phyloP scores from a whole-genome alignment of 2,888 invertebrate genomes.

The Agrypnus murinus region DNA sequence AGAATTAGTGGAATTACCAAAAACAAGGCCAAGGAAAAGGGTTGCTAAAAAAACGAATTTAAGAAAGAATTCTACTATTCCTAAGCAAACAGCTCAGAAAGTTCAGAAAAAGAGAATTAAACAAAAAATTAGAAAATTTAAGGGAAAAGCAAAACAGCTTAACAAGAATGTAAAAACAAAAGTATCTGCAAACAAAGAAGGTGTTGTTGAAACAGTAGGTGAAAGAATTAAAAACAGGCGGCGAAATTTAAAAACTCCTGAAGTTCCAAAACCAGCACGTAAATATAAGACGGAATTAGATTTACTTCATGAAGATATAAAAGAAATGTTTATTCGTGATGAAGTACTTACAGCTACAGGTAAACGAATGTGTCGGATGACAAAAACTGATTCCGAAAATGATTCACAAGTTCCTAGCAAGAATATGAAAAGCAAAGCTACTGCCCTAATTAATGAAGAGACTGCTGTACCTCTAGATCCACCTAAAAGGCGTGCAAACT shows the following conservation, averaged over 20 bases:
- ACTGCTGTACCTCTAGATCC: conserved; percentile 21
- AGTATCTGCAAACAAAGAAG: not conserved
- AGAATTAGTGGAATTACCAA: not conserved
- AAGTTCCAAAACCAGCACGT: conserved; percentile 40
- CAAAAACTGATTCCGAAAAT: conserved; percentile 57
- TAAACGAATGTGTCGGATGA: conserved; percentile 75
- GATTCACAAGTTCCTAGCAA: conserved; percentile 32
- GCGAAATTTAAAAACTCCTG: conserved; percentile 37
- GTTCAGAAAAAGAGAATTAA: conserved; percentile 13
- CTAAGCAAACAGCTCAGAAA: conserved; percentile 13
- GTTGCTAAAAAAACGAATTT: not conserved
- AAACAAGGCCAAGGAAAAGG: not conserved
- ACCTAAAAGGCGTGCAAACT: conserved; percentile 56
- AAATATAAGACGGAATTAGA: conserved; percentile 73
- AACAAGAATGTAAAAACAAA: not conserved
- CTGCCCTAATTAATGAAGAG: conserved; percentile 8
- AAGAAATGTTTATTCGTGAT: conserved; percentile 81
- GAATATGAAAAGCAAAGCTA: conserved; percentile 46
- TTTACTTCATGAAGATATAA: conserved; percentile 80
- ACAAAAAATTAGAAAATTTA: not conserved
- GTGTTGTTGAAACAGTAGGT: conserved; percentile 46
- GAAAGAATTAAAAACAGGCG: conserved; percentile 53
- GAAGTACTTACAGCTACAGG: conserved; percentile 79
- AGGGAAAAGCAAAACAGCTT: not conserved
- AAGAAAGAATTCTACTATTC: not conserved